Base-by-base conservation (phyloP, 2,888 invertebrate species). In the Nebria salina region DNA sequence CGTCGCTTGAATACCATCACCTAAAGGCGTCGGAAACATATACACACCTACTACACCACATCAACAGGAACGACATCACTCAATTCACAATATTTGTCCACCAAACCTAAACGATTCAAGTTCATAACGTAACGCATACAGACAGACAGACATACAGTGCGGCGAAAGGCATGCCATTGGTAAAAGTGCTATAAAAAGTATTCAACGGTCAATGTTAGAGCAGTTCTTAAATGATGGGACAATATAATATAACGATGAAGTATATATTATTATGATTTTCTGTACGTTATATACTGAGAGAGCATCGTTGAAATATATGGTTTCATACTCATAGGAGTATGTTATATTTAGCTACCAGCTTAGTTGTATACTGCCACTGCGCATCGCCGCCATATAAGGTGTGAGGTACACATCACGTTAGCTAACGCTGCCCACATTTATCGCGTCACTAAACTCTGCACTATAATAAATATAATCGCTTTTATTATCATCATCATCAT, bases 321-420 rank as follows among this genome's bases (percentile, higher is more conserved):
- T 70, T 79, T 79, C 79, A 75, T 79, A 20, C 20, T 20, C 20
- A 74, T 65, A 70, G 70, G 80, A 70, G 42, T 54, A 65, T 54
- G 80, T 41, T 80, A 80, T 75, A 75, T 80, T 80, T 80, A 80
- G 80, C 80, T 64, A 75, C 80, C 75, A 79, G 80, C 70, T 15
- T 26, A 66, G 25, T 72, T 66, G 66, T 66, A 74, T 79, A 79
- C 43, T 65, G 43, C 72, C 65, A 42, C 75, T 74, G 79, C 73
- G 80, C 75, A 75, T 75, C 80, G 75, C 75, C 75, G 75, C 80
- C 80, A 80, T 80, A 80, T 80, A 80, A 80, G 80, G 80, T 75
- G 80, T 74, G 73, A 26, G 43, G 73, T 70, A 70, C 70, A 34
- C 70, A 70, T 68, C 70, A 70, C 20, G 26, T 20, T 34, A 13